Evolutionary conservation across 2,888 invertebrate species (phyloP).

Genomic region (Belgica antarctica): DNA sequence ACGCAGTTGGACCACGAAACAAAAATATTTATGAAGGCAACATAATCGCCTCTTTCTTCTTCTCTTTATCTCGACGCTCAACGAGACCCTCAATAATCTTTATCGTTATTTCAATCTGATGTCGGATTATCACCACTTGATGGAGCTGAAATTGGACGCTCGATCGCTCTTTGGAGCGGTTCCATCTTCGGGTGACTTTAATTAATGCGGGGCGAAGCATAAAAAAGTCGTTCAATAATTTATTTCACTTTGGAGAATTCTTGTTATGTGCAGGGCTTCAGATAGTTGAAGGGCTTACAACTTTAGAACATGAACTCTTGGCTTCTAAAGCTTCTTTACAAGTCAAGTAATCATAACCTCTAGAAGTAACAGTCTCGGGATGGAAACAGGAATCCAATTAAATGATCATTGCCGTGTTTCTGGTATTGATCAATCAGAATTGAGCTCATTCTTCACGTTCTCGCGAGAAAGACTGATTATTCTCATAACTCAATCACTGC

Average conservation of each 20-base stretch:
- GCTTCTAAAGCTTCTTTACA: no score
- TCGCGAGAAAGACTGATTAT: not conserved
- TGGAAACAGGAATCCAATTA: conserved; percentile 23
- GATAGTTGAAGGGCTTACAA: no score
- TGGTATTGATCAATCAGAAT: conserved; percentile 6
- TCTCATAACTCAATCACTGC: conserved; percentile 1
- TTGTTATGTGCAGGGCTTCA: no score
- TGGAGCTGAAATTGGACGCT: not conserved
- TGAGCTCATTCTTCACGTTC: not conserved
- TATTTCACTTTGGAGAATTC: not conserved
- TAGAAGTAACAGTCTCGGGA: not conserved
- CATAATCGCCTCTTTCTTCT: not conserved
- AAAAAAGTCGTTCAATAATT: not conserved
- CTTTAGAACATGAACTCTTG: no score
- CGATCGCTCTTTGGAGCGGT: no score
- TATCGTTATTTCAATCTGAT: not conserved
- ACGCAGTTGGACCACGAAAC: conserved; percentile 31
- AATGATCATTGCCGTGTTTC: conserved; percentile 3
- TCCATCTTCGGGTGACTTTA: conserved; percentile 2
- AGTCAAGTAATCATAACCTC: not conserved
- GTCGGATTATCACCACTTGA: conserved; percentile 7
- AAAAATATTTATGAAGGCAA: conserved; percentile 25
- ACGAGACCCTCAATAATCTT: not conserved
- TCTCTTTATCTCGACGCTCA: not conserved
- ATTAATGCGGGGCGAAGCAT: conserved; percentile 3